These are phyloP conservation scores for Pteronura brasiliensis DNA, from an alignment of 2,113 vertebrate genomes.

Conservation along the genomic window DNA sequence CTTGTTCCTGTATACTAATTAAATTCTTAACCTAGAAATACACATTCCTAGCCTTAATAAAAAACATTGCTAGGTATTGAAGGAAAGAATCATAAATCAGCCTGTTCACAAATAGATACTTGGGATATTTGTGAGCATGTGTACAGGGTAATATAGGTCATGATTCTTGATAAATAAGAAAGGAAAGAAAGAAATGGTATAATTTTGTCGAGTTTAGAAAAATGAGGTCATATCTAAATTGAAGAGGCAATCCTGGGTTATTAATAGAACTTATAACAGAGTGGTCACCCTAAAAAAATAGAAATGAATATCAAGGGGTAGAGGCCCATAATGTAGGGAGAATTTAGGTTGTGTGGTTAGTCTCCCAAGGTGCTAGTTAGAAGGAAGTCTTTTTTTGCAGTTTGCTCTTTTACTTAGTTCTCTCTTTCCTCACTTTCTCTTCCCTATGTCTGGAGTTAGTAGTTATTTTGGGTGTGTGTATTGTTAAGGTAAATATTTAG, in stretches of 20 bases:
- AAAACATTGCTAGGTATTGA: slow-evolving; percentile 8
- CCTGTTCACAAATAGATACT: neutral
- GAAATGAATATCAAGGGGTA: neutral
- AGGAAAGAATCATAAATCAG: neutral
- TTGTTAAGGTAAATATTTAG: slow-evolving; percentile 22
- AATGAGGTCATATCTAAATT: slow-evolving; percentile 16
- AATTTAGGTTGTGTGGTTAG: neutral
- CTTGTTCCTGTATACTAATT: slow-evolving; percentile 30
- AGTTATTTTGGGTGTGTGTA: neutral
- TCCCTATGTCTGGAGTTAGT: neutral
- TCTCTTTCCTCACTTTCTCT: neutral
- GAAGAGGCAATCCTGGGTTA: slow-evolving; percentile 16
- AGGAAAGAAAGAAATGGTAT: neutral
- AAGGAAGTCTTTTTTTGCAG: neutral
- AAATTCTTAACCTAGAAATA: slow-evolving; percentile 39
- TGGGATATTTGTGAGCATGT: slow-evolving; percentile 20
- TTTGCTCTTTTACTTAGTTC: neutral
- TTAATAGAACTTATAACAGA: neutral
- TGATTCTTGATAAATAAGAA: slow-evolving; percentile 20
- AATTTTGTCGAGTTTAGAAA: slow-evolving; percentile 44
- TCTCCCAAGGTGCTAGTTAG: neutral
- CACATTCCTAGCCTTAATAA: neutral
- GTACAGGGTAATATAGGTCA: neutral
- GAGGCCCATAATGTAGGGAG: neutral
- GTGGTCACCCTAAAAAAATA: neutral